Evolutionary conservation across 2,797 vertebrate species (phyloP).

Genomic region (Diceros bicornis): DNA sequence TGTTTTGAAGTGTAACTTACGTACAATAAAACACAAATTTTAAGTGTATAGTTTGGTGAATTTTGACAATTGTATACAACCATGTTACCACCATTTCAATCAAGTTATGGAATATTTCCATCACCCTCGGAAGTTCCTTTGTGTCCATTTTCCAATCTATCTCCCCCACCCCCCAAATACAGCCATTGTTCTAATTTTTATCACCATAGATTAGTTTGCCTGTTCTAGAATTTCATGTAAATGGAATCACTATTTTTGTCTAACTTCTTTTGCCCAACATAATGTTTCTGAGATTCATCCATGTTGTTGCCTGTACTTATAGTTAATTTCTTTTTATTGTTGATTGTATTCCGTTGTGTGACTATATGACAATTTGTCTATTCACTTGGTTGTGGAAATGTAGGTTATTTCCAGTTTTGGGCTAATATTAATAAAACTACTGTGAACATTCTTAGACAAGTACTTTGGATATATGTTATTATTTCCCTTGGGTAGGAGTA

Average conservation of each 20-base stretch:
- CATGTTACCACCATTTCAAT: neutral
- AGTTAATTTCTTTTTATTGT: too few relatives aligned
- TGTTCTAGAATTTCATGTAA: neutral
- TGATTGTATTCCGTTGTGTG: too few relatives aligned
- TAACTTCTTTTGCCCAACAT: neutral
- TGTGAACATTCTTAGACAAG: neutral
- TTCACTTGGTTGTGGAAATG: neutral
- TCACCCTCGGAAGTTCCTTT: neutral
- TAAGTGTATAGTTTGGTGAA: neutral
- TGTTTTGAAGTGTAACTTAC: neutral
- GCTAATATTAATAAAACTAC: neutral
- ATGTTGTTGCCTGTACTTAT: too few relatives aligned
- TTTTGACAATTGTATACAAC: neutral
- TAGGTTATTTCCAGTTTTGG: neutral
- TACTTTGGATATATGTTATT: neutral
- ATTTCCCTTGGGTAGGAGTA: neutral
- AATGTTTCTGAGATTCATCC: too few relatives aligned
- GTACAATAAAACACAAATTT: neutral
- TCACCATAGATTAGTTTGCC: neutral
- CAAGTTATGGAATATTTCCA: neutral
- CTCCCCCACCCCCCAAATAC: neutral
- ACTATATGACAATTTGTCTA: too few relatives aligned
- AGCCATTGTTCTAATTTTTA: neutral
- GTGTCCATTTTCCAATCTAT: neutral
- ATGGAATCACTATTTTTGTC: neutral